Percentiles rank a stretch among this genome's conserved stretches.
phyloP scores from a whole-genome alignment of 2,797 vertebrate genomes.

The Mus minutoides region DNA sequence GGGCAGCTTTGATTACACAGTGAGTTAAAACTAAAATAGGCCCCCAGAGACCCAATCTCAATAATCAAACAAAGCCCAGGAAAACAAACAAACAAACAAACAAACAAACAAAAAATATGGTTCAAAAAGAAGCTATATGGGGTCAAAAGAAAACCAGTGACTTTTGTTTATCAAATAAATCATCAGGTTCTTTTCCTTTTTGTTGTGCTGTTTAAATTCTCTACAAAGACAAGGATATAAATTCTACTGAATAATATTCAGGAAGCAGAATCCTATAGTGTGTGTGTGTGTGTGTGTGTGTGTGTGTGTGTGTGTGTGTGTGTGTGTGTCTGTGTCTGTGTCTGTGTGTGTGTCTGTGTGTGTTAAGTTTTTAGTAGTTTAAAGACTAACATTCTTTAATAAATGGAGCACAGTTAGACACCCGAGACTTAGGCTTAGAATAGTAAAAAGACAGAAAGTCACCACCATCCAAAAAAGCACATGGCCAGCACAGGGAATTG shows the following conservation, averaged over 20 bases:
- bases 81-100: background rate
- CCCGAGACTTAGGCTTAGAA: background rate
- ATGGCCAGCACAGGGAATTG: background rate
- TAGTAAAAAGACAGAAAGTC: background rate
- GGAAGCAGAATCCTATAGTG: no score
- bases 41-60: background rate
- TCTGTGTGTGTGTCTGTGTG: background rate
- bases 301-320: background rate
- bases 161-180: background rate
- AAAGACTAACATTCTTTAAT: conserved; percentile 11
- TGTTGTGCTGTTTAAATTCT: background rate
- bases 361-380: background rate
- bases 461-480: background rate
- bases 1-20: background rate
- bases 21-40: background rate
- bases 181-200: background rate
- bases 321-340: background rate
- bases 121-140: background rate
- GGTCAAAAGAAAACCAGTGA: background rate
- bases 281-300: background rate
- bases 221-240: background rate
- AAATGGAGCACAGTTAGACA: background rate
- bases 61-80: background rate
- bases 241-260: background rate
- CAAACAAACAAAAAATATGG: background rate